Percentiles rank a stretch among this genome's conserved stretches.
Evolutionary conservation across 2,888 invertebrate genomes (phyloP).

Genomic region (Steromphala cineraria): DNA sequence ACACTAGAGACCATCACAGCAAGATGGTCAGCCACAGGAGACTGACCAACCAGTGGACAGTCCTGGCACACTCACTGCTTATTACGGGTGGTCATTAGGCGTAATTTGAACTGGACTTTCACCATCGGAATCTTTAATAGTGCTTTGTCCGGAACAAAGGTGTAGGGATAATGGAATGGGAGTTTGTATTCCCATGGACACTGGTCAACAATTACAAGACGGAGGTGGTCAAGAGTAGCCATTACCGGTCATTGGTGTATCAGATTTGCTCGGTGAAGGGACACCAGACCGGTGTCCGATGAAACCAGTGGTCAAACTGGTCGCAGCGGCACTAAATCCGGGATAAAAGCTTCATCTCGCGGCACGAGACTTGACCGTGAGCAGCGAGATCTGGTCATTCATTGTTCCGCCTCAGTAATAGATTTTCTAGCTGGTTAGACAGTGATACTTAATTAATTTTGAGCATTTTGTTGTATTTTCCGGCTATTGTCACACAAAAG

Average conservation of each 20-base stretch:
- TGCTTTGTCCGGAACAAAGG: background rate
- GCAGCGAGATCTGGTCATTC: slow-evolving; percentile 15
- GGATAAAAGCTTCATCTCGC: background rate
- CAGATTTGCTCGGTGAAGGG: background rate
- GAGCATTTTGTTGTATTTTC: slow-evolving; percentile 29
- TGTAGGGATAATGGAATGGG: background rate
- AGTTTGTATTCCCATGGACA: background rate
- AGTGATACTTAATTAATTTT: slow-evolving; percentile 30
- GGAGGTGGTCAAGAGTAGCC: background rate
- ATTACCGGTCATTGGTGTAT: background rate
- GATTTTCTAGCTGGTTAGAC: slow-evolving; percentile 26
- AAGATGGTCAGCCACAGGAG: background rate
- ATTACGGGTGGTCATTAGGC: slow-evolving; percentile 14
- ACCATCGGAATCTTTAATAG: background rate
- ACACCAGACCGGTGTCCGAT: background rate
- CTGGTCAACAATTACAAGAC: slow-evolving; percentile 1
- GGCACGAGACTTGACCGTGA: slow-evolving; percentile 27
- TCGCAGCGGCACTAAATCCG: background rate
- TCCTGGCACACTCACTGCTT: background rate
- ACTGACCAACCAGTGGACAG: too few species aligned
- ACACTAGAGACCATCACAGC: background rate
- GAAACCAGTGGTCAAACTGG: slow-evolving; percentile 9
- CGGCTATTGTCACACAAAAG: slow-evolving; percentile 19
- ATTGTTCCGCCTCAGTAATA: slow-evolving; percentile 15
- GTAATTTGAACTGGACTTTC: slow-evolving; percentile 8